Evolutionary conservation across 2,113 vertebrate genomes (phyloP).

Genomic region (Gobiocypris rarus): DNA sequence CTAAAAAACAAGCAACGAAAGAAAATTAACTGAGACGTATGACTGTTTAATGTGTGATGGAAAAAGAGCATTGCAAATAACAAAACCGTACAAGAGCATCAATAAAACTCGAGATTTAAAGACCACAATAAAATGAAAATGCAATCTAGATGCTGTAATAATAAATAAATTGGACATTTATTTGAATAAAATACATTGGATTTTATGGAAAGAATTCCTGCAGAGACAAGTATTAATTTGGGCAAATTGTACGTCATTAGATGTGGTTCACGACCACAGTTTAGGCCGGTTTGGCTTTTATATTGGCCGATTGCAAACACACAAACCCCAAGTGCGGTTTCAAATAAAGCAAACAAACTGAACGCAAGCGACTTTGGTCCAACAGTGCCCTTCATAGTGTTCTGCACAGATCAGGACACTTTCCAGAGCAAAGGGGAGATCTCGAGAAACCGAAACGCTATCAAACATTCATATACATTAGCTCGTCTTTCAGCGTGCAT

Average conservation of each 20-base stretch:
- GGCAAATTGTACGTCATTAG: not conserved
- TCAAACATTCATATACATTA: conserved; percentile 16
- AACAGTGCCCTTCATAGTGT: not conserved
- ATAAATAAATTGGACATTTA: conserved; percentile 18
- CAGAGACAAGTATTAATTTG: not conserved
- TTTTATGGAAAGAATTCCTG: not conserved
- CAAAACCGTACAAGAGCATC: conserved; percentile 7
- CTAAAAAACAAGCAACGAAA: not conserved
- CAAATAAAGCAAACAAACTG: not conserved
- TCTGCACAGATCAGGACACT: not conserved
- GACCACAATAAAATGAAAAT: not conserved
- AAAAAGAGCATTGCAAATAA: not conserved
- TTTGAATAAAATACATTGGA: conserved; percentile 8
- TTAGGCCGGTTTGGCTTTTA: not conserved
- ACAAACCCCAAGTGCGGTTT: not conserved
- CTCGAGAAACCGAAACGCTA: conserved; percentile 4
- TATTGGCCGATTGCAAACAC: not conserved
- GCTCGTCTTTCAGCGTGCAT: not conserved
- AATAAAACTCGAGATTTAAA: not conserved
- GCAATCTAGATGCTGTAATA: conserved; percentile 1
- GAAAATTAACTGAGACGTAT: not conserved
- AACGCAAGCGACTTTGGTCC: not conserved
- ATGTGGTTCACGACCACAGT: not conserved
- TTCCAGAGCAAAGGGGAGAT: too few relatives aligned
- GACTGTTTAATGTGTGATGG: conserved; percentile 18